Conservation (phyloP, 2,888 invertebrate genomes). For the Poecilobothrus nobilitatus region DNA sequence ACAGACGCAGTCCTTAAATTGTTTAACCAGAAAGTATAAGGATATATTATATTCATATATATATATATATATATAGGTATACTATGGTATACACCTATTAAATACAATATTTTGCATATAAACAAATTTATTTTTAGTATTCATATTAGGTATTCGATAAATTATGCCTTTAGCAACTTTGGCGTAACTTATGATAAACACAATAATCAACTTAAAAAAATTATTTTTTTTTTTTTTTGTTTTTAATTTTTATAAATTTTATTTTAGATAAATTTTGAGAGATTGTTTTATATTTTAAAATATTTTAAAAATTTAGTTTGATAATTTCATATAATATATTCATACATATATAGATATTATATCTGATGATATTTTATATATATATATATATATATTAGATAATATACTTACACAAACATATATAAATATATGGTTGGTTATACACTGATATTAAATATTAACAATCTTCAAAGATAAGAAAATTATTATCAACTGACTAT, state of each 20-base stretch:
- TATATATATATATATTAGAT: neutral
- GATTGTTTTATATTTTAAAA: neutral
- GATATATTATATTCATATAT: neutral
- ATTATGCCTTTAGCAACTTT: neutral
- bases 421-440: neutral
- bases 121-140: too few relatives aligned
- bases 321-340: neutral
- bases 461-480: neutral
- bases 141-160: too few relatives aligned
- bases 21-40: too few relatives aligned
- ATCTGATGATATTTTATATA: too few relatives aligned
- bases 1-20: too few relatives aligned
- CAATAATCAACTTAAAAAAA: neutral
- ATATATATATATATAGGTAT: neutral
- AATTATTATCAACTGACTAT: constrained; percentile 4
- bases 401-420: neutral
- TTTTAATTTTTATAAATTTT: neutral
- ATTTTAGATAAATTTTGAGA: neutral
- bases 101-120: neutral
- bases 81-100: neutral
- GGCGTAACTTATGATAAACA: constrained; percentile 6
- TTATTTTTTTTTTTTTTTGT: neutral
- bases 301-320: neutral
- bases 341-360: neutral
- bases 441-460: neutral